Conservation (phyloP, 1,140 invertebrate species). For the Trachymyrmex cornetzi region DNA sequence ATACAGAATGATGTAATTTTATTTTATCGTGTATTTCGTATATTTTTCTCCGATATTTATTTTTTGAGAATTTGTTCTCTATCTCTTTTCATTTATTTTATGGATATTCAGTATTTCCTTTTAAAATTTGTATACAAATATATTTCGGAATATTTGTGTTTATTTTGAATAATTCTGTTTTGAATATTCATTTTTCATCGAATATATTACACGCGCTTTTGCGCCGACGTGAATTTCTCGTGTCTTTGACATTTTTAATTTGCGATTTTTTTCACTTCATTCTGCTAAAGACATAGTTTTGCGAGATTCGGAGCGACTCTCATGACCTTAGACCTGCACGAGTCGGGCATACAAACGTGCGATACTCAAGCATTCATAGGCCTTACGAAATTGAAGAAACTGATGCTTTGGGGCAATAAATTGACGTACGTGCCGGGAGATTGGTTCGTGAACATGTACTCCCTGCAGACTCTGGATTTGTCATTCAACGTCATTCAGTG, state of each 20-base stretch:
- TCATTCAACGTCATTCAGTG: conserved; percentile 80
- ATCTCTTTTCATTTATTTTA: background rate
- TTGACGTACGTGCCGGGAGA: conserved; percentile 69
- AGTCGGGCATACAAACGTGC: conserved; percentile 72
- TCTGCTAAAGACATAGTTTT: conserved; percentile 74
- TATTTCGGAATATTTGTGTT: background rate
- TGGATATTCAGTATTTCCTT: background rate
- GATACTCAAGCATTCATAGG: conserved; percentile 74
- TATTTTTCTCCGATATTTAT: background rate
- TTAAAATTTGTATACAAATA: background rate
- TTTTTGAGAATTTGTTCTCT: background rate
- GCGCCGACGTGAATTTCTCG: background rate
- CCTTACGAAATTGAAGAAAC: conserved; percentile 76
- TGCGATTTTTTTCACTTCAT: background rate
- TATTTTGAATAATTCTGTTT: background rate
- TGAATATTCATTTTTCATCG: conserved; percentile 32
- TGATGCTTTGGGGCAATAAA: conserved; percentile 82
- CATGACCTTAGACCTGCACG: conserved; percentile 75
- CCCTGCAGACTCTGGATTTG: conserved; percentile 78
- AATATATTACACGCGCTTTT: background rate
- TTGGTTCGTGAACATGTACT: conserved; percentile 77
- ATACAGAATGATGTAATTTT: background rate
- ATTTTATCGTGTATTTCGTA: background rate
- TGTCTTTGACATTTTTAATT: background rate
- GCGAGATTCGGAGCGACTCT: conserved; percentile 72